Base-by-base conservation (phyloP, 2,888 invertebrate species). In the Furcula furcula region DNA sequence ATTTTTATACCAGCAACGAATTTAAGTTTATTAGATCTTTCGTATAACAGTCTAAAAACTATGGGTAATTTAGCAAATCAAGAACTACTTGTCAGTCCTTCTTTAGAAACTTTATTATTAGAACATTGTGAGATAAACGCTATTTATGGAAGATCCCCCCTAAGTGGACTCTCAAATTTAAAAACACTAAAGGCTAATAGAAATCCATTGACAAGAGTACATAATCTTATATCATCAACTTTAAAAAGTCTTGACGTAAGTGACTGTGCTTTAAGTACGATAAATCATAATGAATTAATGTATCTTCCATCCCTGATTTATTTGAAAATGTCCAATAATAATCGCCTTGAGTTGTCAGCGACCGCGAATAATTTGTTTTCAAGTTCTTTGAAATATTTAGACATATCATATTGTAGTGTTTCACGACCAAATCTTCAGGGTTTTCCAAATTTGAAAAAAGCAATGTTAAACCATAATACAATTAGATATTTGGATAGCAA, bases 261-360 rank as follows among this genome's bases (percentile, higher is more conserved):
- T 45, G 86, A 91, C 43, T 91, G 92, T 55, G 85, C 86, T 49
- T 67, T 93, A 5, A 85, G 77, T 30, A 73, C 73, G 7, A 64
- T 93, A 9, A 78, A 83, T 40, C 73, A 84, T 4, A 77, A 86
- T 33, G 90, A 92, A 29, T 77, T 94, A 27, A 70, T 79, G 19
- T 90, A 90, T 13, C 66, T 94, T 36, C 90, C 91, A 11, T 78
- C 85, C 7, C 70, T 95, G 43, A 84, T 91, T 36, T 88, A 88
- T 26, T 70, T 95, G 9, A 84, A 90, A 56, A 63, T 95, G 46
- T 89, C 91, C 2, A 86, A 91, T 51, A 95, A 95, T 58, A 90
- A 87, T 25, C 82, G 90, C 9, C 61, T 92, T 20, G 86, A 89
- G 41, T 51, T 91, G 7, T 77, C 88, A 22, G 65, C 89, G 3